Conservation (phyloP, 2,113 vertebrate species). For the Caranx melampygus region DNA sequence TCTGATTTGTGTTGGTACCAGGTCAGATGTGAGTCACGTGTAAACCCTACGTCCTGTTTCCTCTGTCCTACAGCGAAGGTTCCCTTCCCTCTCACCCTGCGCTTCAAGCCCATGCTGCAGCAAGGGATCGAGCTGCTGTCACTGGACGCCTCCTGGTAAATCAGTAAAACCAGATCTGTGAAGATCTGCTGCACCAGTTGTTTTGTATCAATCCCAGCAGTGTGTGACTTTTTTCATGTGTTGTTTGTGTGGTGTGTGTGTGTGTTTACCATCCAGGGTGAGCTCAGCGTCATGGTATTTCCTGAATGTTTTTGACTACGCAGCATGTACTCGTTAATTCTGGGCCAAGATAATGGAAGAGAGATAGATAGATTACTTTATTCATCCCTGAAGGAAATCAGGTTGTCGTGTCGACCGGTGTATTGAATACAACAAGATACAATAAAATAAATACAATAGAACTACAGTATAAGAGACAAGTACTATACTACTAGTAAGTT, state of each 20-base stretch:
- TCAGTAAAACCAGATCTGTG: background rate
- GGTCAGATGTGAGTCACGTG: background rate
- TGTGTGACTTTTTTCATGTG: background rate
- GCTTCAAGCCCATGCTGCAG: slow-evolving; percentile 98
- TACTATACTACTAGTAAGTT: too few relatives aligned
- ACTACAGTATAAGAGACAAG: too few relatives aligned
- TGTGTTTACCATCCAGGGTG: slow-evolving; percentile 85
- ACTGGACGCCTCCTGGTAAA: slow-evolving; percentile 98
- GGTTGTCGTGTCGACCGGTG: too few relatives aligned
- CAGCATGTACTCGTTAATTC: slow-evolving; percentile 98
- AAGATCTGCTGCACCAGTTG: background rate
- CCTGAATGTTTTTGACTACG: slow-evolving; percentile 97
- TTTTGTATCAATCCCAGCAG: background rate
- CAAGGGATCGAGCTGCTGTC: slow-evolving; percentile 98
- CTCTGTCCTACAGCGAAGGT: slow-evolving; percentile 89
- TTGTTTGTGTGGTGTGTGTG: slow-evolving; percentile 21
- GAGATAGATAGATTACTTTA: background rate
- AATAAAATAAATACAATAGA: too few relatives aligned
- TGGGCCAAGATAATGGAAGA: slow-evolving; percentile 97
- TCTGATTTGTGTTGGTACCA: background rate
- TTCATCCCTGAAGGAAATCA: too few relatives aligned
- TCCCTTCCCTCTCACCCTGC: slow-evolving; percentile 95
- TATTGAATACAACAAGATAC: too few relatives aligned
- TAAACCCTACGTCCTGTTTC: slow-evolving; percentile 9
- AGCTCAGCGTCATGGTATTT: slow-evolving; percentile 99